Evolutionary conservation across 2,888 invertebrate genomes (phyloP).

Genomic region (Clepsis dumicolana): DNA sequence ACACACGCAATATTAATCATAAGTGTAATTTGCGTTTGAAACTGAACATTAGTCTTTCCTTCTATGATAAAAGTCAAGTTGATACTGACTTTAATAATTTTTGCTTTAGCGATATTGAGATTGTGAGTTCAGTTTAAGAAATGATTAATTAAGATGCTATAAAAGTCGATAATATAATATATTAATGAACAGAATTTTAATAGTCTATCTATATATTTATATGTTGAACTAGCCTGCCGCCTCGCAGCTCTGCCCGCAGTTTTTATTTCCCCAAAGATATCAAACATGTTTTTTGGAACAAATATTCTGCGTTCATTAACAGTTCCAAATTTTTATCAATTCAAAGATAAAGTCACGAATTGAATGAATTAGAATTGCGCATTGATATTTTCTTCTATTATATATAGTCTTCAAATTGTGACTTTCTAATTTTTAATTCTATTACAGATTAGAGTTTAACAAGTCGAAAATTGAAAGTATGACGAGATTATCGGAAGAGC

Average conservation of each 20-base stretch:
- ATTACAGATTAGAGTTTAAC: slow-evolving; percentile 54
- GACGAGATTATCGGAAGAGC: slow-evolving; percentile 46
- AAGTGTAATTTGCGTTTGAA: slow-evolving; percentile 9
- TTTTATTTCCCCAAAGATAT: neutral
- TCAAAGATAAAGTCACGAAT: neutral
- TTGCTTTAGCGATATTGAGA: slow-evolving; percentile 35
- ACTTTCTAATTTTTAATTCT: slow-evolving; percentile 11
- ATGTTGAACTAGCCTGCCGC: neutral
- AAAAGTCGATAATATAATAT: neutral
- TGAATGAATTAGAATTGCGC: neutral
- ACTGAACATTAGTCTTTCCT: slow-evolving; percentile 17
- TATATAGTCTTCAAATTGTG: slow-evolving; percentile 5
- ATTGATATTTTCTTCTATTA: neutral
- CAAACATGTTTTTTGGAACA: neutral
- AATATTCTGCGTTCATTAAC: neutral
- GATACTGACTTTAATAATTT: slow-evolving; percentile 4
- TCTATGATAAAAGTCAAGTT: slow-evolving; percentile 7
- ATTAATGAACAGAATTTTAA: neutral
- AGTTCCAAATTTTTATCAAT: neutral
- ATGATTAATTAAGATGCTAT: slow-evolving; percentile 1
- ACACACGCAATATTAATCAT: neutral
- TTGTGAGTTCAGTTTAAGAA: slow-evolving; percentile 12
- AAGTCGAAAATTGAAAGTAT: slow-evolving; percentile 53
- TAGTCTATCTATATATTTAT: neutral
- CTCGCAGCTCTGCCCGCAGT: slow-evolving; percentile 16